A percentile compares a stretch with the other conserved stretches of the same genome.
phyloP scores from a whole-genome alignment of 2,113 vertebrate genomes.

The Centropus bengalensis region DNA sequence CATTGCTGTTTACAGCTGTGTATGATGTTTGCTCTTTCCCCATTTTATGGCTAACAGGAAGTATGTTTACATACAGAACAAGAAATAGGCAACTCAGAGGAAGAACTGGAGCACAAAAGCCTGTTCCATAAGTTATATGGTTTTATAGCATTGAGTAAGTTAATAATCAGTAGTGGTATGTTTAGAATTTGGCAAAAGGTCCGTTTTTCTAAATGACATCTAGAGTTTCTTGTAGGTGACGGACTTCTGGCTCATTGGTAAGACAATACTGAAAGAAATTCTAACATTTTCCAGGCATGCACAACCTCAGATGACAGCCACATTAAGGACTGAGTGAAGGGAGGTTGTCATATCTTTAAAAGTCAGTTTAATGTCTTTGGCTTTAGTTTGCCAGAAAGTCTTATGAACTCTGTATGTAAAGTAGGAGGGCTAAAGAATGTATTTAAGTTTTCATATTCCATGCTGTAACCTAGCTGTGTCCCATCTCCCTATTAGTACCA shows the following conservation, averaged over 20 bases:
- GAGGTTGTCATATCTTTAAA: neutral
- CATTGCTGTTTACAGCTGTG: neutral
- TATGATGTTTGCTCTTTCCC: conserved; percentile 17
- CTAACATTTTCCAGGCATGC: neutral
- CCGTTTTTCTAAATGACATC: neutral
- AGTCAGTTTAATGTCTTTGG: neutral
- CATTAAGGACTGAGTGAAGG: neutral
- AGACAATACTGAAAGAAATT: neutral
- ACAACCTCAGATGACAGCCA: neutral
- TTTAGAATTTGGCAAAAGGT: neutral
- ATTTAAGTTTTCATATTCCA: neutral
- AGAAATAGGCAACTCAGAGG: conserved; percentile 1
- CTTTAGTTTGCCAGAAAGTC: neutral
- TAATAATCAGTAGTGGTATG: neutral
- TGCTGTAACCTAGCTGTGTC: neutral
- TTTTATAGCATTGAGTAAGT: conserved; percentile 19
- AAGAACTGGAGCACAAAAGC: conserved; percentile 13
- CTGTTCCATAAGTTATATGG: neutral
- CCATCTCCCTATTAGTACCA: neutral
- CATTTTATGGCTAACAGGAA: conserved; percentile 24
- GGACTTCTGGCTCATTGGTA: neutral
- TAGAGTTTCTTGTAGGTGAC: neutral
- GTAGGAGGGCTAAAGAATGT: neutral
- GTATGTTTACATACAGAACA: conserved; percentile 1
- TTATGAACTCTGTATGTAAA: neutral